Percentiles rank a stretch among this genome's conserved stretches.
Evolutionary conservation across 2,113 vertebrate species (phyloP).

Genomic region (Microtus oregoni): DNA sequence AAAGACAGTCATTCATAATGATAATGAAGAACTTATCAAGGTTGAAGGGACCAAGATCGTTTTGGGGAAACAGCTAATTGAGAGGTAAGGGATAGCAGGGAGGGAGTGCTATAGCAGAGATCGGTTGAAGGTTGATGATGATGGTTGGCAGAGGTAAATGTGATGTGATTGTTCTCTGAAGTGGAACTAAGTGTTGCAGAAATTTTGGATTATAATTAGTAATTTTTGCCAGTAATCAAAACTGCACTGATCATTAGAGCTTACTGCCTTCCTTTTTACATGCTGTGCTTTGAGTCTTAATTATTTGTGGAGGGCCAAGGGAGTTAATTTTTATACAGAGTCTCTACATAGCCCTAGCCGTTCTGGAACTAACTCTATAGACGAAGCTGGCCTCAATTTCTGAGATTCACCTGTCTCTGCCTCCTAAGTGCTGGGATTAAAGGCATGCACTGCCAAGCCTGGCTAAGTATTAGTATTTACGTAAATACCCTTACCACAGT

Average conservation of each 20-base stretch:
- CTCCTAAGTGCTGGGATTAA: background rate
- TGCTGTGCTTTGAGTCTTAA: constrained; percentile 28
- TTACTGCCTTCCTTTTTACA: background rate
- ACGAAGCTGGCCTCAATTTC: background rate
- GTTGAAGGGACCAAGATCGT: constrained; percentile 99
- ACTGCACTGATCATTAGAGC: background rate
- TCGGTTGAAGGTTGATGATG: background rate
- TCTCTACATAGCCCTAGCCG: background rate
- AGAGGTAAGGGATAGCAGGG: constrained; percentile 90
- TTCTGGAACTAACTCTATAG: background rate
- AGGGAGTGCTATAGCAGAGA: background rate
- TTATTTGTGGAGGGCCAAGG: background rate
- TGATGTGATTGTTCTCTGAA: constrained; percentile 32
- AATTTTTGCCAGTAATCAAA: constrained; percentile 42
- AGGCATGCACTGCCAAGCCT: background rate
- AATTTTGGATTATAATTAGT: constrained; percentile 18
- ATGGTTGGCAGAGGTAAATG: background rate
- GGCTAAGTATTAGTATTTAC: background rate
- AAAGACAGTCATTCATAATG: constrained; percentile 98
- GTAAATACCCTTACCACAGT: background rate
- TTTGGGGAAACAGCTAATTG: constrained; percentile 97
- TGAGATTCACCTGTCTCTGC: background rate
- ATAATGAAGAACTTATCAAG: constrained; percentile 99
- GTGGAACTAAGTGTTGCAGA: background rate
- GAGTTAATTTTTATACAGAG: background rate